A percentile compares a stretch with the other conserved stretches of the same genome.
Conservation (phyloP, 2,888 invertebrate species). For the Nomada flava region DNA sequence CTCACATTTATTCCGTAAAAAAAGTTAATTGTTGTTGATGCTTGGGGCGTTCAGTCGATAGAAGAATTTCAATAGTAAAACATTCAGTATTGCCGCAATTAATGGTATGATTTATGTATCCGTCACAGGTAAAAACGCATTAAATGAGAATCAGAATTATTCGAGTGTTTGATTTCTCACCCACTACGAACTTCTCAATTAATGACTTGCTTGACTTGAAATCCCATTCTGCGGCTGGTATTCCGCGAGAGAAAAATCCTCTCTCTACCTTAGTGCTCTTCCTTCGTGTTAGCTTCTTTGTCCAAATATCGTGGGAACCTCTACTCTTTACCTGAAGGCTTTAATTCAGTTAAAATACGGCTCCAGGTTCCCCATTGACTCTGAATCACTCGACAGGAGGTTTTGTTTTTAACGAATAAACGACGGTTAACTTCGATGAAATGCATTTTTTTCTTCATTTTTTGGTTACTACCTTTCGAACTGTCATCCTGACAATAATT, state of each 20-base stretch:
- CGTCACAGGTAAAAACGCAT: no score
- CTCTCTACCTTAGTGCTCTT: not conserved
- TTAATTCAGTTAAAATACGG: conserved; percentile 46
- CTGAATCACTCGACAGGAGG: conserved; percentile 4
- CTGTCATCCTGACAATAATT: no score
- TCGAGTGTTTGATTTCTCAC: conserved; percentile 1
- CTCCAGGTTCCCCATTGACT: conserved; percentile 27
- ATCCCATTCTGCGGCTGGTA: not conserved
- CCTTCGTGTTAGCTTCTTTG: not conserved
- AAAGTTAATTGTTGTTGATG: no score
- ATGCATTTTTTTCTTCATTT: not conserved
- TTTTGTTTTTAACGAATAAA: conserved; percentile 26
- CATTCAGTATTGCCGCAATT: no score
- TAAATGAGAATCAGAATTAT: no score
- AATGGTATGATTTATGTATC: no score
- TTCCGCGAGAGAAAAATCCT: conserved; percentile 15
- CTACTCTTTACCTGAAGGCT: conserved; percentile 20
- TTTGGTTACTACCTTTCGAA: no score
- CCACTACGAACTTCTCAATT: not conserved
- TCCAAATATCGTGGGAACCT: conserved; percentile 12
- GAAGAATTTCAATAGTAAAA: not conserved
- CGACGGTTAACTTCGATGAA: not conserved
- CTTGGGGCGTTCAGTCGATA: not conserved
- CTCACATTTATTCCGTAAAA: no score
- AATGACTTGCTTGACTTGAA: not conserved